phyloP scores from a whole-genome alignment of 2,113 vertebrate genomes.

The Phoenicopterus ruber region DNA sequence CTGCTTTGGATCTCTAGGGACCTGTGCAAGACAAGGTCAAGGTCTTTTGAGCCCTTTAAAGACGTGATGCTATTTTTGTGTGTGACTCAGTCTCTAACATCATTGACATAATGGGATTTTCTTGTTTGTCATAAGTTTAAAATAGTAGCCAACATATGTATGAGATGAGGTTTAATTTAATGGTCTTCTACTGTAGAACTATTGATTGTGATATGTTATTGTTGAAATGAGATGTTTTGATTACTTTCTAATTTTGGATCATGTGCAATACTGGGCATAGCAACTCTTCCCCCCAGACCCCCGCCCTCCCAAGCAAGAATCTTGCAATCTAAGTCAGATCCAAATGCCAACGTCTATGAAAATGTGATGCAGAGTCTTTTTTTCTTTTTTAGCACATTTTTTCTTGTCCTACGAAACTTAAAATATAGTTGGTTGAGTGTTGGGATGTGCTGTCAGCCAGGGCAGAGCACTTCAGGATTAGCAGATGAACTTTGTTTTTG shows the following conservation, averaged over 20 bases:
- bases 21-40: neutral
- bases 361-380: neutral
- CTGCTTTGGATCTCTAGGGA: neutral
- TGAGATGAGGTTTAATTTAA: neutral
- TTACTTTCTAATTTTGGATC: neutral
- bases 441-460: neutral
- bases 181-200: neutral
- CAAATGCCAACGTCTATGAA: neutral
- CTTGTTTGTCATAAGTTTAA: neutral
- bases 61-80: neutral
- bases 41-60: neutral
- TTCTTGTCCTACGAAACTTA: neutral
- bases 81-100: neutral
- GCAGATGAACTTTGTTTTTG: neutral
- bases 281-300: neutral
- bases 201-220: neutral
- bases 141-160: neutral
- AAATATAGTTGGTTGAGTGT: neutral
- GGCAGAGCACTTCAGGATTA: neutral
- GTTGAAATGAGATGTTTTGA: neutral
- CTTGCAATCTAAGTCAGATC: neutral
- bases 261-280: neutral
- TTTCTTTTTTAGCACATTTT: neutral
- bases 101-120: neutral
- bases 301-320: neutral